Evolutionary conservation across 1,140 invertebrate genomes (phyloP), one percentile per base, ranked within the genome.

Genomic region (Drosophila bifasciata): DNA sequence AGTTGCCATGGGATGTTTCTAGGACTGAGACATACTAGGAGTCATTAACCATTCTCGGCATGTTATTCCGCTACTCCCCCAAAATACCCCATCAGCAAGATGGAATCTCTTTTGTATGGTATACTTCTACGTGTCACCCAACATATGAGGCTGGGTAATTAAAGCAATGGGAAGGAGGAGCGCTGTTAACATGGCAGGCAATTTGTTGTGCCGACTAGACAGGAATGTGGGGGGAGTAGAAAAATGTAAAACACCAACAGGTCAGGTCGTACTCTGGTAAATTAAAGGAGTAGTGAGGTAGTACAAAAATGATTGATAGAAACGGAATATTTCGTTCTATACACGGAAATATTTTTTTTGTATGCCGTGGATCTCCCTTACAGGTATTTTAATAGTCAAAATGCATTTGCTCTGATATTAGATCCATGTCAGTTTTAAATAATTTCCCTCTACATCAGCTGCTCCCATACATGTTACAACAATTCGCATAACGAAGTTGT

Each of bases 111-210:
- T 69, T 70, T 60, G 21, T 52, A 36, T 39, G 61, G 41, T 41
- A 41, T n/a, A 32, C 39, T 63, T 69, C 16, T 28, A 72, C 68
- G 51, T 73, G 58, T 73, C 66, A 39, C 62, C 19, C 45, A 62
- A 16, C 40, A 63, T 73, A 63, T 62, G 64, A 46, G 48, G 5
- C 17, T 46, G 48, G 68, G 45, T 73, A 73, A 73, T 73, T 73
- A 73, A 73, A 72, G 58, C 50, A 61, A 50, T 32, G 67, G 44
- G 21, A 43, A 23, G 45, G 36, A 17, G 11, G 3, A 28, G 32
- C 23, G 39, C 39, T 73, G 70, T 62, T 73, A 73, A 73, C 70
- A 56, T 72, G 68, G 53, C 70, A 72, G 43, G 50, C 68, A 53
- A 73, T 73, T 73, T 63, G 68, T 72, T 39, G 50, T 45, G 5